Conservation (phyloP, 2,113 vertebrate genomes). For the Ictidomys tridecemlineatus region DNA sequence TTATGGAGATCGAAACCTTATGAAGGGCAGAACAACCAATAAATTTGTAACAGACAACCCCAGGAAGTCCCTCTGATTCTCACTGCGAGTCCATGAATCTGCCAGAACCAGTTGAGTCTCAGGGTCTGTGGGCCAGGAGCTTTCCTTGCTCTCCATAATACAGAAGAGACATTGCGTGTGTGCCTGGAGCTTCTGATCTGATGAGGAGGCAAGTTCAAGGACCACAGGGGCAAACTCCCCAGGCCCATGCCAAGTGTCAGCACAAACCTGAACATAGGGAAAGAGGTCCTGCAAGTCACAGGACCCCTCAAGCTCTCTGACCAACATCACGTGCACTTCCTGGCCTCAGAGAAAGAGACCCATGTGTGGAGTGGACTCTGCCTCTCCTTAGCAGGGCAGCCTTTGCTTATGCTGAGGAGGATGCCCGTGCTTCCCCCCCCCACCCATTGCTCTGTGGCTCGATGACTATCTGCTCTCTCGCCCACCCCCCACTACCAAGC, state of each 20-base stretch:
- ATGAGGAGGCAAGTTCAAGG: background rate
- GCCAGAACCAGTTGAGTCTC: background rate
- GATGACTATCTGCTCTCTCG: too few species aligned
- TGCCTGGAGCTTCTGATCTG: background rate
- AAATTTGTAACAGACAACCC: background rate
- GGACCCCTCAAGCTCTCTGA: background rate
- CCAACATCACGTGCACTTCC: too few species aligned
- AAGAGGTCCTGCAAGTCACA: background rate
- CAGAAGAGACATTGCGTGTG: background rate
- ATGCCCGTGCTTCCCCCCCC: background rate
- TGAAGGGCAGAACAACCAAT: background rate
- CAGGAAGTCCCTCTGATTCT: background rate
- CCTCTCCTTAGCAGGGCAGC: background rate
- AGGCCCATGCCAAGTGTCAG: background rate
- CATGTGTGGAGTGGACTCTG: background rate
- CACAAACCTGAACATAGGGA: background rate
- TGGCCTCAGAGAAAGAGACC: background rate
- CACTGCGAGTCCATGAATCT: background rate
- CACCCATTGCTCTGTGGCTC: background rate
- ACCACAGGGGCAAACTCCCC: background rate
- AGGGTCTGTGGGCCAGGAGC: background rate
- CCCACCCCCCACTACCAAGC: background rate
- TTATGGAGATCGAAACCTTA: background rate
- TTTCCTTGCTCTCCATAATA: background rate
- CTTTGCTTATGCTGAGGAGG: background rate